Evolutionary conservation across 2,797 vertebrate species (phyloP), one percentile per base, ranked within the genome.

Genomic region (Eulemur coronatus): DNA sequence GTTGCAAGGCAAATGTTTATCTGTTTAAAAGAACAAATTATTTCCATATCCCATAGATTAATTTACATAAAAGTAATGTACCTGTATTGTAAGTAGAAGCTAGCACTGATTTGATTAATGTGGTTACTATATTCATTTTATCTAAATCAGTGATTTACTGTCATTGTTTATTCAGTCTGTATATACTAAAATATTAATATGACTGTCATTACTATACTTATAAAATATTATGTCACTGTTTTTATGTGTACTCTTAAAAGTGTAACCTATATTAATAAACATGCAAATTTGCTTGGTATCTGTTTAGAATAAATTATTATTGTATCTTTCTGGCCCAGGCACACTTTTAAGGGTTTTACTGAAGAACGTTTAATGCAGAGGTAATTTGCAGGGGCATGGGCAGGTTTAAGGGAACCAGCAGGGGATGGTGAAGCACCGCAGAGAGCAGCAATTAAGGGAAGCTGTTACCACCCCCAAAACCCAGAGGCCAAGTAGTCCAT

Each of bases 201-300:
- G 76, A 69, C 84, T 82, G 7, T 89, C 48, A 87, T 84, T 84
- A 65, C 55, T 92, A 20, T 95, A n/a, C 59, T 92, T 96, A 46
- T 41, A 79, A 86, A 95, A 87, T 50, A 76, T 46, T 59, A 65
- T 87, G 52, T 95, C 85, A 93, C 75, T 92, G 55, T 95, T 95
- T 93, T 90, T 86, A 85, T 89, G 38, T 95, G 87, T 67, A 82
- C 38, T 81, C 76, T 79, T 79, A 55, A 55, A 55, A 35, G 15
- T 75, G 26, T 96, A 95, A 96, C 57, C 72, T 96, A 7, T 84
- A 79, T 97, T 97, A 98, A 98, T 98, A 97, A 98, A 97, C 91
- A 22, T 92, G 50, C 75, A 89, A 76, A 35, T 84, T 28, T 82
- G 55, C 89, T 55, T 91, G 76, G 13, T 46, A 11, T 87, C 59